Evolutionary conservation across 2,797 vertebrate species (phyloP).

Genomic region (Pipistrellus pipistrellus): DNA sequence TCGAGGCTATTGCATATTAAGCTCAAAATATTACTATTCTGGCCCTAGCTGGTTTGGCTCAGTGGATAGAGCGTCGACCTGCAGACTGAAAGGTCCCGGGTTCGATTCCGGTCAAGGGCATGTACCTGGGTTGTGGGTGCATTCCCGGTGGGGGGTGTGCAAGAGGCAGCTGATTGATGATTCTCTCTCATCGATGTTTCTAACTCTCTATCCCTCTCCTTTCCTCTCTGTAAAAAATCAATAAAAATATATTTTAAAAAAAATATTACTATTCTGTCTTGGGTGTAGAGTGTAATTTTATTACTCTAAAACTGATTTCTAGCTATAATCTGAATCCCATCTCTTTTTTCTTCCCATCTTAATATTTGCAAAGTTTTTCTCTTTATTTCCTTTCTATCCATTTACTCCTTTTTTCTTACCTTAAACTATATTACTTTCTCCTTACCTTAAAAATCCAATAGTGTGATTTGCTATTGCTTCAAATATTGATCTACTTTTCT

Average conservation of each 20-base stretch:
- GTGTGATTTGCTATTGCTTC: constrained; percentile 23
- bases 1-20: not conserved
- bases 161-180: too few relatives aligned
- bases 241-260: too few relatives aligned
- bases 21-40: not conserved
- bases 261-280: not conserved
- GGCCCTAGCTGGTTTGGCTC: too few relatives aligned
- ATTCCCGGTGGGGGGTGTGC: too few relatives aligned
- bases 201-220: too few relatives aligned
- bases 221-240: too few relatives aligned
- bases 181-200: too few relatives aligned
- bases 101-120: too few relatives aligned
- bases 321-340: constrained; percentile 34
- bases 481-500: not conserved
- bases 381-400: not conserved
- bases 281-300: not conserved
- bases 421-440: constrained; percentile 44
- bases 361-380: constrained; percentile 15
- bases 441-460: not conserved
- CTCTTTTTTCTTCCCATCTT: not conserved
- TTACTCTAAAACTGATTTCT: constrained; percentile 31
- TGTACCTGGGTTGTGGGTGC: too few relatives aligned
- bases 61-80: too few relatives aligned
- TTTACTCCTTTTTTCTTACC: not conserved
- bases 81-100: too few relatives aligned